Percentiles rank a stretch among this genome's conserved stretches.
phyloP scores from a whole-genome alignment of 2,797 vertebrate species.

The Hypotaenidia okinawae region DNA sequence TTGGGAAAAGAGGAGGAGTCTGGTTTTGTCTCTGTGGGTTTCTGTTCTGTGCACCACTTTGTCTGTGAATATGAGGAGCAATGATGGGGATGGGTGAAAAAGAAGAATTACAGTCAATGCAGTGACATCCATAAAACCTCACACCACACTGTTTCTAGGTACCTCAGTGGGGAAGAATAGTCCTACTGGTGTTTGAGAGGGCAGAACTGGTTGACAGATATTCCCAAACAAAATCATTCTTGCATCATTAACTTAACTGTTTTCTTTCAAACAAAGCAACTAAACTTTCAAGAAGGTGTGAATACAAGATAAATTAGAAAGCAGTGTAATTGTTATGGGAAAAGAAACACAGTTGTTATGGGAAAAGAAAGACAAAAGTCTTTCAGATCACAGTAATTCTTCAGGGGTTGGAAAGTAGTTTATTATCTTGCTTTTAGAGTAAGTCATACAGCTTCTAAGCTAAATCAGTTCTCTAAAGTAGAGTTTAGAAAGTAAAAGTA shows the following conservation, averaged over 20 bases:
- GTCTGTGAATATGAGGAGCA: not conserved
- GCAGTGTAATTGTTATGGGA: not conserved
- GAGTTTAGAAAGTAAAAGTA: not conserved
- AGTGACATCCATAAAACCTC: not conserved
- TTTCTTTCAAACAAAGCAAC: not conserved
- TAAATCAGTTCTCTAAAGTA: not conserved
- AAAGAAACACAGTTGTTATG: not conserved
- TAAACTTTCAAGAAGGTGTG: not conserved
- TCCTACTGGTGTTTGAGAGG: not conserved
- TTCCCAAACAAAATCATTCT: not conserved
- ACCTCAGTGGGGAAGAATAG: not conserved
- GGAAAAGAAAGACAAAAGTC: not conserved
- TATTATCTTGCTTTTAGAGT: not conserved
- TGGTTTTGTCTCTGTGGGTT: not conserved
- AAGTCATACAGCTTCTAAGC: not conserved
- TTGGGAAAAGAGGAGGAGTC: accelerated
- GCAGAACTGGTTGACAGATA: not conserved
- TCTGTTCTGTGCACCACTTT: not conserved
- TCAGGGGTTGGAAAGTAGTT: not conserved
- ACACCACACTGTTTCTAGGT: not conserved
- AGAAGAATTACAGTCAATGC: not conserved
- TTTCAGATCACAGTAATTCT: not conserved
- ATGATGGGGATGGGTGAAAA: not conserved
- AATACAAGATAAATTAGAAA: not conserved
- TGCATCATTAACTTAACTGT: not conserved